These are phyloP conservation scores for Cliona cf. orientalis DNA, from an alignment of 37 sponge, comb jelly and placozoan genomes.

Conservation along the genomic window DNA sequence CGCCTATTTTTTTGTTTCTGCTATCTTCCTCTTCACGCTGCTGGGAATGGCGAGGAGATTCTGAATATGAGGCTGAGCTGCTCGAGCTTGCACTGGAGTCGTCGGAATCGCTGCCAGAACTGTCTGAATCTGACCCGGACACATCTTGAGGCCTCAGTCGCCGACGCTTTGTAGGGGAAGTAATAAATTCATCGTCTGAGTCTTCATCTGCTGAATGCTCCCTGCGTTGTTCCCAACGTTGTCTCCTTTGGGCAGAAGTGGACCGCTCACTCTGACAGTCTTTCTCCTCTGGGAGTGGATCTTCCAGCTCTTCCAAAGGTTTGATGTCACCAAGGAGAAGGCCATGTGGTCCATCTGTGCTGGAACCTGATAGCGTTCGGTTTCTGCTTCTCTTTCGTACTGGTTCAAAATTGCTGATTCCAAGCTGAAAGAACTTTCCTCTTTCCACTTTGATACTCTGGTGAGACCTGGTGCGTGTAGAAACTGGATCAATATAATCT, in stretches of 20 bases:
- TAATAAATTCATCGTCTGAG: neutral
- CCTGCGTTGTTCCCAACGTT: too few species aligned
- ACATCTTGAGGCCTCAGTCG: neutral
- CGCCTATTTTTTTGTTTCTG: too few species aligned
- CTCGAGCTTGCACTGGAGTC: conserved; percentile 15
- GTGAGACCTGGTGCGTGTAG: conserved; percentile 71
- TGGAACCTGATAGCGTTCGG: neutral
- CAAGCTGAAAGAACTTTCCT: conserved; percentile 59
- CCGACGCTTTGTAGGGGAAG: neutral
- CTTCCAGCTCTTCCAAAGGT: neutral
- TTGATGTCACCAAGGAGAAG: neutral
- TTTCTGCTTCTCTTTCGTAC: conserved; percentile 2
- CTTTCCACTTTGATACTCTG: conserved; percentile 42
- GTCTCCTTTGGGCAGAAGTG: too few species aligned
- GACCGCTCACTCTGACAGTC: too few species aligned
- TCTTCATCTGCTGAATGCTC: neutral
- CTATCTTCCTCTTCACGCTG: too few species aligned
- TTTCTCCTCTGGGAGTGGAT: neutral
- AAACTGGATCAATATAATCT: conserved; percentile 68
- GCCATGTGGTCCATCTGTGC: conserved; percentile 9
- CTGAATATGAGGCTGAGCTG: conserved; percentile 7
- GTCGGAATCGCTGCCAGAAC: conserved; percentile 49
- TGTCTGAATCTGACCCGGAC: conserved; percentile 40
- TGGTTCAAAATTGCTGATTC: conserved; percentile 63
- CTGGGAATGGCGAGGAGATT: neutral